phyloP scores from a whole-genome alignment of 2,797 vertebrate species.

The Pterois miles region DNA sequence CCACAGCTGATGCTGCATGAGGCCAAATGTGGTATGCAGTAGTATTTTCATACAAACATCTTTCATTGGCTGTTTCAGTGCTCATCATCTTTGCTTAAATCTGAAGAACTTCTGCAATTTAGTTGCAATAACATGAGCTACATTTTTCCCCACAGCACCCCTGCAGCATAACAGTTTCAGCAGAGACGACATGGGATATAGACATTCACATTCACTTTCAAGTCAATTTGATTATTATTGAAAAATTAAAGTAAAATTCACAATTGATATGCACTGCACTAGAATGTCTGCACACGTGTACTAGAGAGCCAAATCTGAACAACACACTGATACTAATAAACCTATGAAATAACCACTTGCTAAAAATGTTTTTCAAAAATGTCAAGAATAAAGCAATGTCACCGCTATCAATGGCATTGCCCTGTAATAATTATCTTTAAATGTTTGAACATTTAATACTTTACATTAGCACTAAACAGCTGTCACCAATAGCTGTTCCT shows the following conservation, averaged over 20 bases:
- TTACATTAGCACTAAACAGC: background rate
- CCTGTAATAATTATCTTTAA: background rate
- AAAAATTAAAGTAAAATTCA: background rate
- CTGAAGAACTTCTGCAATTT: no score
- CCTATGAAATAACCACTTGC: no score
- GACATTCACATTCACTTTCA: background rate
- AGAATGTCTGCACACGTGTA: background rate
- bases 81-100: no score
- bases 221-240: background rate
- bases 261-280: background rate
- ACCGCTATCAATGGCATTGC: background rate
- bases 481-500: constrained; percentile 5
- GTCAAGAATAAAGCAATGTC: no score
- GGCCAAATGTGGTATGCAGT: no score
- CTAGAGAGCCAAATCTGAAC: background rate
- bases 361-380: no score
- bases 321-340: no score
- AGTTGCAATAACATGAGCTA: no score
- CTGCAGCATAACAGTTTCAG: background rate
- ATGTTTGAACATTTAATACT: background rate
- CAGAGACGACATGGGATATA: background rate
- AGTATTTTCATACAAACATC: no score
- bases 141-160: no score
- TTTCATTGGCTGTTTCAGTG: no score
- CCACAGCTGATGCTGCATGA: no score